Percentiles rank a stretch among this genome's conserved stretches.
Evolutionary conservation across 1,140 invertebrate species (phyloP).

Genomic region (Eubasilissa regina): DNA sequence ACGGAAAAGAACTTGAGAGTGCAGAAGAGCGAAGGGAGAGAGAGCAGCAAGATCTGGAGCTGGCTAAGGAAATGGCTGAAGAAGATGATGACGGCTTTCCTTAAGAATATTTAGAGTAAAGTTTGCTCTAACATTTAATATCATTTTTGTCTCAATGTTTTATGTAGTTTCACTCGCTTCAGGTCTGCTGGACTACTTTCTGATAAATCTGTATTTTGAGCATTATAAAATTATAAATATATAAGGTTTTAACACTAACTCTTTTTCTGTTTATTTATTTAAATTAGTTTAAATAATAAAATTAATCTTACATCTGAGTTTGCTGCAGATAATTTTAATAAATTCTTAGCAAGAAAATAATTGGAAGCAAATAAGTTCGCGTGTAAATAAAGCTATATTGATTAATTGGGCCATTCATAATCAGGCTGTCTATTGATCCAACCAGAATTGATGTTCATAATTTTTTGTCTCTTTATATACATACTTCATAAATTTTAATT

Average conservation of each 20-base stretch:
- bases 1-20: constrained; percentile 98
- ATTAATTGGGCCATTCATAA: too few species aligned
- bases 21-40: constrained; percentile 96
- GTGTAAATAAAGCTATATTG: too few species aligned
- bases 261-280: neutral
- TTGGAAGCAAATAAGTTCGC: too few species aligned
- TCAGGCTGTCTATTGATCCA: too few species aligned
- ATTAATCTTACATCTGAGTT: too few species aligned
- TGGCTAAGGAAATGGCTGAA: constrained; percentile 99
- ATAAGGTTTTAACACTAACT: constrained; percentile 5
- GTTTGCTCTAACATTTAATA: neutral
- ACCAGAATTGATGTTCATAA: too few species aligned
- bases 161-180: constrained; percentile 3
- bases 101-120: constrained; percentile 55
- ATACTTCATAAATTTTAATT: too few species aligned
- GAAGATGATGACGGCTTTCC: constrained; percentile 96
- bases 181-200: neutral
- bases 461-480: too few species aligned
- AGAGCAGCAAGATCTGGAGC: constrained; percentile 97
- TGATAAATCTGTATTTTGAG: constrained; percentile 31
- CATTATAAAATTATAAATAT: constrained; percentile 18
- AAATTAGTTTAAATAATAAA: too few species aligned
- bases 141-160: constrained; percentile 6
- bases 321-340: too few species aligned
- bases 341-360: too few species aligned